Percentiles rank a stretch among this genome's conserved stretches.
Evolutionary conservation across 2,888 invertebrate species (phyloP).

Genomic region (Darwinula stevensoni): DNA sequence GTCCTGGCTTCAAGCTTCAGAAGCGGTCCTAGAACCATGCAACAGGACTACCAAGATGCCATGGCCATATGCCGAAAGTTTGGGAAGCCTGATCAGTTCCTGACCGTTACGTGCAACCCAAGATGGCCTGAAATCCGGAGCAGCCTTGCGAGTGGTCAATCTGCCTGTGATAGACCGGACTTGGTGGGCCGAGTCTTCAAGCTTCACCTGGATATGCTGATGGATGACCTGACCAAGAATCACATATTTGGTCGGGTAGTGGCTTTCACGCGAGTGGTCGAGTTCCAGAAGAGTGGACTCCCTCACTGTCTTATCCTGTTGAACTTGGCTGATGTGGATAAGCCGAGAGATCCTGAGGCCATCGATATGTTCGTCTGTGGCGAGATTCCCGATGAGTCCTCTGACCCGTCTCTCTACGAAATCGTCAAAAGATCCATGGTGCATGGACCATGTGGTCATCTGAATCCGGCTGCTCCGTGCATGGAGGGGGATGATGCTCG

Average conservation of each 20-base stretch:
- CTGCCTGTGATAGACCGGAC: conserved; percentile 6
- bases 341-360: conserved; percentile 9
- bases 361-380: conserved; percentile 9
- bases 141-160: no score
- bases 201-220: conserved; percentile 5
- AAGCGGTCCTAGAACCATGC: no score
- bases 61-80: conserved; percentile 3
- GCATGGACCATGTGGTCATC: no score
- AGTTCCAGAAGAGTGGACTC: conserved; percentile 13
- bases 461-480: no score
- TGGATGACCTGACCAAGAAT: conserved; percentile 5
- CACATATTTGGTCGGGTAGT: conserved; percentile 9
- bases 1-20: no score
- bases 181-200: conserved; percentile 7
- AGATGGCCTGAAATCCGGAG: conserved; percentile 9
- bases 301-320: conserved; percentile 11
- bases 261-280: conserved; percentile 11
- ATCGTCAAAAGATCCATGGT: conserved; percentile 10
- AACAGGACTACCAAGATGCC: conserved; percentile 7
- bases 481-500: no score
- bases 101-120: conserved; percentile 10
- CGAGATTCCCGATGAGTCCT: conserved; percentile 10
- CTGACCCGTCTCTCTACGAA: conserved; percentile 6
- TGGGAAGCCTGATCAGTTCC: neutral
- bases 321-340: conserved; percentile 8